Evolutionary conservation across 1,140 invertebrate genomes (phyloP).

Genomic region (Pseudomyrmex dendroicus): DNA sequence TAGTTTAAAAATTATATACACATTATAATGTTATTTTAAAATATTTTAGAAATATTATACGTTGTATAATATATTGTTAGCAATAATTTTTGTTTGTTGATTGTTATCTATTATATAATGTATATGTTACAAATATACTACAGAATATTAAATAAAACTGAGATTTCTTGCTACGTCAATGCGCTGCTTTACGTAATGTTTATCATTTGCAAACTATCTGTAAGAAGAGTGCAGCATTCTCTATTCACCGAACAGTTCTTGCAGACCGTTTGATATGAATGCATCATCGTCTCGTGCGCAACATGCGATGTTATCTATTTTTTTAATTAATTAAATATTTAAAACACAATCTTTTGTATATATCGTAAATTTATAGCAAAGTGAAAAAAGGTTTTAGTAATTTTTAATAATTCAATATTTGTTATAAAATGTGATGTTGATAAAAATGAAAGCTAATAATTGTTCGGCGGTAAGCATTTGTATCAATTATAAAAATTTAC

Average conservation of each 20-base stretch:
- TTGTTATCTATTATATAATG: not conserved
- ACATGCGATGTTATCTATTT: not conserved
- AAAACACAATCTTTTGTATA: not conserved
- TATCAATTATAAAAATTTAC: not conserved
- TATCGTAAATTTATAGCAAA: not conserved
- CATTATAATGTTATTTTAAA: no score
- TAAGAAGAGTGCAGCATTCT: conserved; percentile 4
- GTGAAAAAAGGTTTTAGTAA: not conserved
- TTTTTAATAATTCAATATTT: not conserved
- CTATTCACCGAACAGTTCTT: conserved; percentile 9
- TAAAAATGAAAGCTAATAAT: not conserved
- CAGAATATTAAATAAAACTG: not conserved
- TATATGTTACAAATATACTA: no score
- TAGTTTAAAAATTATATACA: not conserved
- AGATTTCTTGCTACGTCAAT: conserved; percentile 32
- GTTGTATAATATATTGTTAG: no score
- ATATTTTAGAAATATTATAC: no score
- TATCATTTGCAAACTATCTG: conserved; percentile 36
- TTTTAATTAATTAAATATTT: not conserved
- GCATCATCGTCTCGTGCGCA: not conserved
- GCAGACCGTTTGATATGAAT: not conserved
- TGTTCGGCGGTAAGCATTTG: not conserved
- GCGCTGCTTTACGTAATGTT: conserved; percentile 47
- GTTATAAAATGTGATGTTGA: not conserved
- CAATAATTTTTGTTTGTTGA: no score